These are phyloP conservation scores for Drosophila ustulata DNA, from an alignment of 2,888 invertebrate species.

Conservation along the genomic window DNA sequence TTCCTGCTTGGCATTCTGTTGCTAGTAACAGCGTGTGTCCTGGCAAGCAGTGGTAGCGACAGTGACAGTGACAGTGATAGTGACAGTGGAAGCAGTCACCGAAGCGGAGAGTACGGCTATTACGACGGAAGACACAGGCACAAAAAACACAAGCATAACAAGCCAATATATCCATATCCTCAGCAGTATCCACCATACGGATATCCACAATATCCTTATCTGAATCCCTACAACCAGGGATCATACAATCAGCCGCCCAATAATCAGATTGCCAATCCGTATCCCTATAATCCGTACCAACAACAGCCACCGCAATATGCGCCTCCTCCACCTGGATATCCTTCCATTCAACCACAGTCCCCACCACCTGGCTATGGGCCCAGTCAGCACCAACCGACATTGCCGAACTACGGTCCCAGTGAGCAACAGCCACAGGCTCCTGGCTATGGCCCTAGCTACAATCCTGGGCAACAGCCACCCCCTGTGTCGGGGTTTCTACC, in stretches of 20 bases:
- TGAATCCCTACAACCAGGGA: conserved; percentile 11
- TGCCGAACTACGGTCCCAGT: too few relatives aligned
- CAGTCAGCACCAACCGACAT: background rate
- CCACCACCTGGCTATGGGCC: conserved; percentile 1
- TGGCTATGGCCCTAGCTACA: too few relatives aligned
- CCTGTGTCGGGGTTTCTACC: background rate
- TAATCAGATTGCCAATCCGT: conserved; percentile 24
- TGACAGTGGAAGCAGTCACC: conserved; percentile 30
- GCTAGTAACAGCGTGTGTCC: conserved; percentile 27
- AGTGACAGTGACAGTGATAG: conserved; percentile 54
- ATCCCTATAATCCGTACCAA: conserved; percentile 25
- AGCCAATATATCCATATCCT: conserved; percentile 34
- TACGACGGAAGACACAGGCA: conserved; percentile 29
- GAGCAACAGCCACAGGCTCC: background rate
- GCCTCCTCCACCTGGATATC: background rate
- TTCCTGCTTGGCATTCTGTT: conserved; percentile 30
- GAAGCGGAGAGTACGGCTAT: background rate
- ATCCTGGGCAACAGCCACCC: background rate
- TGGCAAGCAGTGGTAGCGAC: conserved; percentile 38
- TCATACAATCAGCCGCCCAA: conserved; percentile 10
- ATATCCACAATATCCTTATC: conserved; percentile 18
- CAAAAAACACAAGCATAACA: conserved; percentile 27
- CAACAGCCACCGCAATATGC: conserved; percentile 3
- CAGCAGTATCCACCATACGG: conserved; percentile 15
- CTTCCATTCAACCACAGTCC: background rate